Conservation (phyloP, 2,113 vertebrate genomes). For the Otus sunia region DNA sequence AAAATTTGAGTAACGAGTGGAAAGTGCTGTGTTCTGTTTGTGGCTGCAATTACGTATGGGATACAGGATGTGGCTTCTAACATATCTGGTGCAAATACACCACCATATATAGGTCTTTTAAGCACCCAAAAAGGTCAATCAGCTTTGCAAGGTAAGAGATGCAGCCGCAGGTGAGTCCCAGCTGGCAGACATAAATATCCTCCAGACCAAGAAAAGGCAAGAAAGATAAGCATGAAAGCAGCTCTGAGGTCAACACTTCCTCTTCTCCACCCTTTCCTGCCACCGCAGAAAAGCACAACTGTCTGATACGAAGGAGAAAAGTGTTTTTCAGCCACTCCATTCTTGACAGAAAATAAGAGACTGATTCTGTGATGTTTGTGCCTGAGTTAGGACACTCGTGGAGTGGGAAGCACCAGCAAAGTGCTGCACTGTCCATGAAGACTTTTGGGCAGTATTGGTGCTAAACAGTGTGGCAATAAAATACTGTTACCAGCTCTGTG, state of each 20-base stretch:
- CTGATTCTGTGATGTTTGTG: background rate
- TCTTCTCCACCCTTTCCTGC: background rate
- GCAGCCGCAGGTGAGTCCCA: background rate
- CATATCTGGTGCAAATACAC: background rate
- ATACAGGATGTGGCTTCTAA: background rate
- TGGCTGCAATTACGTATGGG: background rate
- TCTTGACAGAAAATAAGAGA: background rate
- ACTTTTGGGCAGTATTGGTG: background rate
- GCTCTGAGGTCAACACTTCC: background rate
- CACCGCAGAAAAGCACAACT: background rate
- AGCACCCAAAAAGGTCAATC: background rate
- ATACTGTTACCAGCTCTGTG: background rate
- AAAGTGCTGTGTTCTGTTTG: background rate
- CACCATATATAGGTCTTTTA: background rate
- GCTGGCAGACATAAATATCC: background rate
- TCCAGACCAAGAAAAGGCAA: background rate
- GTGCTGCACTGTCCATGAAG: background rate
- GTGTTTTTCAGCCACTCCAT: background rate
- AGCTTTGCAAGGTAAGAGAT: background rate
- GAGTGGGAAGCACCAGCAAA: background rate
- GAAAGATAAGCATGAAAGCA: background rate
- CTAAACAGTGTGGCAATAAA: background rate
- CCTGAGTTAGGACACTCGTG: background rate
- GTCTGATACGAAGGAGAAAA: background rate
- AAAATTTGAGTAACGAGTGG: background rate